Evolutionary conservation across 2,797 vertebrate genomes (phyloP).

Genomic region (Buphagus erythrorhynchus): DNA sequence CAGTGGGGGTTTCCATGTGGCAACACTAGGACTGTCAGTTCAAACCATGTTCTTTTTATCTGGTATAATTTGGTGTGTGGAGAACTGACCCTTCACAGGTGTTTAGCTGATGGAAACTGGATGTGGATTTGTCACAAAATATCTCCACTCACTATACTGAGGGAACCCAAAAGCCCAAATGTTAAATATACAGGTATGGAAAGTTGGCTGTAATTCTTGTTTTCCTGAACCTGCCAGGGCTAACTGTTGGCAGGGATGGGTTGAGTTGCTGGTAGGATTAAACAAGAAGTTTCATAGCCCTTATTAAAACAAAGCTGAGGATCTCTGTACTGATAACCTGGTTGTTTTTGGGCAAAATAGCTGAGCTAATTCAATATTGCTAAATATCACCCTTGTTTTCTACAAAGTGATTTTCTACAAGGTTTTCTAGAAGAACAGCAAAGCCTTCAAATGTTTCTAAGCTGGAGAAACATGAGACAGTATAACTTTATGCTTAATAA

Average conservation of each 20-base stretch:
- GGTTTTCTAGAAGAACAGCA: too few species aligned
- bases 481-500: neutral
- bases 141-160: neutral
- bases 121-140: neutral
- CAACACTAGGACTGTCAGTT: neutral
- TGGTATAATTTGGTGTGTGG: neutral
- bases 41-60: neutral
- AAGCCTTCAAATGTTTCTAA: neutral
- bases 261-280: neutral
- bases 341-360: neutral
- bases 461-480: neutral
- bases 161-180: neutral
- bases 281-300: neutral
- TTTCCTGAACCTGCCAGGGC: neutral
- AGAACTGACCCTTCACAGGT: neutral
- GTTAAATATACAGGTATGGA: neutral
- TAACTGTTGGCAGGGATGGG: neutral
- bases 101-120: neutral
- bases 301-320: neutral
- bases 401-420: too few species aligned
- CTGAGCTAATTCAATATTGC: neutral
- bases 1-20: neutral
- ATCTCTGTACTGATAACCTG: neutral
- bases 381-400: neutral
- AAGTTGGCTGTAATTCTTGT: neutral